phyloP scores from a whole-genome alignment of 2,113 vertebrate species.

The Macquaria australasica region DNA sequence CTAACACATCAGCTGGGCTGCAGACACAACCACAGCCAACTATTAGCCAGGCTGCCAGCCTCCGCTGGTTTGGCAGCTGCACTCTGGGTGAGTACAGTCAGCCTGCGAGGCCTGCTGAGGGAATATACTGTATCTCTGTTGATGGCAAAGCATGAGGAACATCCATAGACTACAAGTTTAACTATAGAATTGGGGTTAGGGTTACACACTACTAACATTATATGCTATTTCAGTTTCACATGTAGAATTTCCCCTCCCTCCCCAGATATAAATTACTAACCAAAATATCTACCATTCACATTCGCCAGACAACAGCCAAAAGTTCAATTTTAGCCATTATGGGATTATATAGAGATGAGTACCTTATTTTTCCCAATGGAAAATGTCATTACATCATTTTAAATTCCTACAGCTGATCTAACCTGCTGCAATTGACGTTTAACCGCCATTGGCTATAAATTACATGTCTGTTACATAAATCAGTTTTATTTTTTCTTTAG shows the following conservation, averaged over 20 bases:
- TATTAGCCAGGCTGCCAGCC: conserved; percentile 53
- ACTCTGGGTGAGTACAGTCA: conserved; percentile 23
- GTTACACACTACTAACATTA: background rate
- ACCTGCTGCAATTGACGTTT: background rate
- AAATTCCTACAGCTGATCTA: background rate
- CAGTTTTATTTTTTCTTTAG: too few relatives aligned
- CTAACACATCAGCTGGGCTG: conserved; percentile 53
- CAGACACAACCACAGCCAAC: conserved; percentile 54
- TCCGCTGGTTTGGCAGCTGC: conserved; percentile 62
- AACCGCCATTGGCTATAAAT: background rate
- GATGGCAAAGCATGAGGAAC: background rate
- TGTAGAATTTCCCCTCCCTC: too few relatives aligned
- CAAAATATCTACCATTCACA: background rate
- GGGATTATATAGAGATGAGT: background rate
- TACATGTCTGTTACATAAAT: background rate
- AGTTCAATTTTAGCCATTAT: background rate
- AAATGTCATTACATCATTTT: background rate
- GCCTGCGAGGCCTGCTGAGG: conserved; percentile 6
- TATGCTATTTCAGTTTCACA: background rate
- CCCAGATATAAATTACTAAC: background rate
- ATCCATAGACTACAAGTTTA: too few relatives aligned
- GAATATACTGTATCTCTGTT: background rate
- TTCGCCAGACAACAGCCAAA: background rate
- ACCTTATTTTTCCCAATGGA: background rate
- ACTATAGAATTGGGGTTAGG: background rate